Conservation (phyloP, 2,113 vertebrate genomes). For the Nymphicus hollandicus region DNA sequence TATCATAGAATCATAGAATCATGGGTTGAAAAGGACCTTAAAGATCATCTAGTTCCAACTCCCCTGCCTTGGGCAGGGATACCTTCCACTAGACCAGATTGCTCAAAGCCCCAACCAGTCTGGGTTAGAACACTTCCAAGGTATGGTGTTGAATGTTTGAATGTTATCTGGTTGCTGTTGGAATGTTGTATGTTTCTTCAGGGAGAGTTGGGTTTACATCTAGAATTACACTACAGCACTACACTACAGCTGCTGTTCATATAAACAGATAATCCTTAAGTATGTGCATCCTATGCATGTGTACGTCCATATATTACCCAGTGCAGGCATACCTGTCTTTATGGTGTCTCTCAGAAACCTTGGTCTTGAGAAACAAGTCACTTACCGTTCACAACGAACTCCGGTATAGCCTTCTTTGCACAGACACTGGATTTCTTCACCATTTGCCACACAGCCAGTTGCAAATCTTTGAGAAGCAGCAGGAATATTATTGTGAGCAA, state of each 20-base stretch:
- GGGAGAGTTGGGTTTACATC: not conserved
- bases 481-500: not conserved
- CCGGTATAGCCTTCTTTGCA: slow-evolving; percentile 88
- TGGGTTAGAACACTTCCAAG: not conserved
- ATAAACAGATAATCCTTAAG: not conserved
- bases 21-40: not conserved
- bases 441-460: slow-evolving; percentile 78
- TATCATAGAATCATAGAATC: not conserved
- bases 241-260: not conserved
- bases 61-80: not conserved
- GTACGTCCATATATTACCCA: not conserved
- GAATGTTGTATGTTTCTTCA: not conserved
- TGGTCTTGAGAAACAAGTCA: not conserved
- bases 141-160: not conserved
- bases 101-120: not conserved
- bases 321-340: not conserved
- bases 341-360: not conserved
- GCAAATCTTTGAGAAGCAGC: slow-evolving; percentile 81
- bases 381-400: slow-evolving; percentile 84
- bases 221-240: not conserved
- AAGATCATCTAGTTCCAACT: not conserved
- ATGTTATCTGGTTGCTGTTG: fast-evolving
- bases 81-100: not conserved
- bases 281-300: not conserved
- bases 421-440: slow-evolving; percentile 77